These are phyloP conservation scores for Riparia riparia DNA, from an alignment of 2,113 vertebrate species.

Conservation along the genomic window DNA sequence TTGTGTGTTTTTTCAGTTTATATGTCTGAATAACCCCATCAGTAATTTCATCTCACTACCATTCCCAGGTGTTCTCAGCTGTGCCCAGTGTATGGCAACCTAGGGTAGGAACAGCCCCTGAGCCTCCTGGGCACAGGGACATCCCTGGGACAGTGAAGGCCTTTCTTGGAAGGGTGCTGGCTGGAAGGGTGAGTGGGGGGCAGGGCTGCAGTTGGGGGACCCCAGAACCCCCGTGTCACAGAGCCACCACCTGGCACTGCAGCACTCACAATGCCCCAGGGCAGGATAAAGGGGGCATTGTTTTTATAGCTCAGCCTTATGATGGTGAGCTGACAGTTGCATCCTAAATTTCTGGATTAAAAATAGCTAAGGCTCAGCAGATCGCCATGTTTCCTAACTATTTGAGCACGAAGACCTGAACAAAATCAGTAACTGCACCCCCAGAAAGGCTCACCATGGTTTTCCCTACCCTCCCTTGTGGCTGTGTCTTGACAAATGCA, in stretches of 20 bases:
- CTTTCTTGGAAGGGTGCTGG: neutral
- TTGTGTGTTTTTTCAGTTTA: neutral
- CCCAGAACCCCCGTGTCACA: accelerated
- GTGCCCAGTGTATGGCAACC: neutral
- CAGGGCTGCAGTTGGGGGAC: neutral
- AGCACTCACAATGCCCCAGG: neutral
- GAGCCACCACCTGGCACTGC: neutral
- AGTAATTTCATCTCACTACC: neutral
- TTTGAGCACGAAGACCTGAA: neutral
- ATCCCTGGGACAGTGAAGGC: neutral
- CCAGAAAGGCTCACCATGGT: neutral
- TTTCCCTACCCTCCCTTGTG: neutral
- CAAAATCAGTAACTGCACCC: neutral
- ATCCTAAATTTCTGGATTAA: neutral
- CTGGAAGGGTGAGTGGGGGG: neutral
- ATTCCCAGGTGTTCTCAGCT: neutral
- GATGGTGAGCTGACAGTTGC: neutral
- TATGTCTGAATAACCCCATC: neutral
- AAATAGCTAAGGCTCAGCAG: neutral
- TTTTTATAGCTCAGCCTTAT: neutral
- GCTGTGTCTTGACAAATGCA: neutral
- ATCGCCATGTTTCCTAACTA: accelerated
- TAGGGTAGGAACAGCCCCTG: neutral
- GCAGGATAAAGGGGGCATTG: neutral
- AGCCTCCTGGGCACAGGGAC: neutral